Conservation (phyloP, 2,113 vertebrate genomes). For the Anthoscopus minutus region DNA sequence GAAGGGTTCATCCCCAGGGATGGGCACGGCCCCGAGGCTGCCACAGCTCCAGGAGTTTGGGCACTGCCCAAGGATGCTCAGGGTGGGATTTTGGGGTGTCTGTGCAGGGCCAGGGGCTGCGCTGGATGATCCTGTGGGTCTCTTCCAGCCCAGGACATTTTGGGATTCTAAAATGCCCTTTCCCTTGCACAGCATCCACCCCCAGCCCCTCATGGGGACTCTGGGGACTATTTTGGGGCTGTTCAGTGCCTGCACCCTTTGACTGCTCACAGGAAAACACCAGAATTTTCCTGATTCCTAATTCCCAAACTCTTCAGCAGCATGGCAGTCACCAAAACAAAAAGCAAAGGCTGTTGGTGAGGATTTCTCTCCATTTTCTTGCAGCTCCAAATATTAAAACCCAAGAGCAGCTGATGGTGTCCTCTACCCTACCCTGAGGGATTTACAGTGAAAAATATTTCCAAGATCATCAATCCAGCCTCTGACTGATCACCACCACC, state of each 20-base stretch:
- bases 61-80: not conserved
- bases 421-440: not conserved
- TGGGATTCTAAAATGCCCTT: not conserved
- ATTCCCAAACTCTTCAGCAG: not conserved
- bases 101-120: not conserved
- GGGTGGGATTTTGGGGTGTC: not conserved
- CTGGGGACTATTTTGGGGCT: not conserved
- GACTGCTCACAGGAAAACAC: not conserved
- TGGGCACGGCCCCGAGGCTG: not conserved
- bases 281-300: not conserved
- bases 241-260: not conserved
- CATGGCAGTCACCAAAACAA: not conserved
- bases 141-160: not conserved
- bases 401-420: not conserved
- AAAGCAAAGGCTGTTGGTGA: not conserved
- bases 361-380: not conserved
- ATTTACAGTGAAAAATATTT: not conserved
- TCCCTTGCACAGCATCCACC: no score
- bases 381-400: not conserved
- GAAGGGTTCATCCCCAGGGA: not conserved
- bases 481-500: not conserved
- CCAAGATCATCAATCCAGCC: not conserved
- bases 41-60: not conserved
- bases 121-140: not conserved
- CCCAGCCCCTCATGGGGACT: not conserved